These are phyloP conservation scores for Anoplolepis gracilipes DNA, from an alignment of 1,140 invertebrate genomes.

Conservation along the genomic window DNA sequence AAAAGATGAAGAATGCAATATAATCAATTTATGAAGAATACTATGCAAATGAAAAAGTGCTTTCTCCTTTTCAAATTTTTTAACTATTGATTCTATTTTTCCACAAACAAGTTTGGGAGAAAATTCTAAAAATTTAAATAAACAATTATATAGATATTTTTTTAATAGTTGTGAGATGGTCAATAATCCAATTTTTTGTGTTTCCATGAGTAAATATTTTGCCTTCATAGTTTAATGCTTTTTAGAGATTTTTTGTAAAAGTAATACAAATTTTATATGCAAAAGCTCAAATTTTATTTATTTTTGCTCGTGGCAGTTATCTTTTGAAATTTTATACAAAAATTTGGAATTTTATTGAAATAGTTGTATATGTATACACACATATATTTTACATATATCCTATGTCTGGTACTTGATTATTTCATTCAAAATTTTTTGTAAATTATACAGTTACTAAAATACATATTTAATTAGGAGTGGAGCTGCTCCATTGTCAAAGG, in stretches of 20 bases:
- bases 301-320: background rate
- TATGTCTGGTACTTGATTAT: background rate
- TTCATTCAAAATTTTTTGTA: background rate
- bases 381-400: background rate
- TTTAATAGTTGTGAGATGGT: background rate
- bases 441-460: background rate
- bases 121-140: background rate
- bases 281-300: background rate
- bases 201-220: background rate
- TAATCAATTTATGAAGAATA: background rate
- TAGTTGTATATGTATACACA: no score
- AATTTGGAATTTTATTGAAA: background rate
- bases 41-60: no score
- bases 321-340: background rate
- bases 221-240: background rate
- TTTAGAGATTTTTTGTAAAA: background rate
- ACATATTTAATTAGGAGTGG: constrained; percentile 74
- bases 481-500: constrained; percentile 85
- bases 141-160: background rate
- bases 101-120: background rate
- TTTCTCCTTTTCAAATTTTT: background rate
- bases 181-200: background rate
- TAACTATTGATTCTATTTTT: no score
- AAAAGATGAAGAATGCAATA: background rate
- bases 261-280: background rate